Evolutionary conservation across 2,113 vertebrate genomes (phyloP), one percentile per base, ranked within the genome.

Genomic region (Alosa alosa): DNA sequence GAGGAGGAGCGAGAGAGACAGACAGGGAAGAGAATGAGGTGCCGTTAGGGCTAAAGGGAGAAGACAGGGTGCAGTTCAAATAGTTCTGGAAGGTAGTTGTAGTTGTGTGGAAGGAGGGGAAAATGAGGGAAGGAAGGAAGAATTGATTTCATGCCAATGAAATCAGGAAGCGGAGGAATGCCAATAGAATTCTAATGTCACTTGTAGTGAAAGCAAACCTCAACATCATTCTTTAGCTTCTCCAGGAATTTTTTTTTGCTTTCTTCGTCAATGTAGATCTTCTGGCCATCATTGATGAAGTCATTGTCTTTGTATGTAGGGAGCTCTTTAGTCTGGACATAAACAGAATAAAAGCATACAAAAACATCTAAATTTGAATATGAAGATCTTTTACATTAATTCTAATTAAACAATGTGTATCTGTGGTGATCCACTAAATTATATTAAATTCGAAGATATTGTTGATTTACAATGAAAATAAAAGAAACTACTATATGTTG

Each of bases 291-390:
- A 0, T 97, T 97, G 92, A 97, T 96, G 93, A 97, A 97, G 91
- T 97, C 96, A 50, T 97, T 97, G 90, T 97, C 97, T 94, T 97
- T 97, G 92, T 96, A 96, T 0, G 97, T 97, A 44, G 97, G 97
- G 86, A 97, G 94, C 88, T 97, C 97, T 94, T 97, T 97, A 89
- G 97, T 96, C 96, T 97, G 91, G 90, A 94, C 92, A 20, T 91
- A 88, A 91, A 94, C 92, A 18, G 91, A 89, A 91, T 25, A 36
- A 78, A 90, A 89, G 75, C 55, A 84, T 86, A 75, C 25, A 72
- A 36, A 9, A 72, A 31, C 0, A 57, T 17, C 20, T 22, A 22
- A 6, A 22, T 22, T 1, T 20, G 50, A 18, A 22, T 0, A 22
- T 5, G 15, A 52, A 52, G 50, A 52, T 17, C 1, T 55, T 18